phyloP scores from a whole-genome alignment of 2,113 vertebrate genomes.

The Clarias gariepinus region DNA sequence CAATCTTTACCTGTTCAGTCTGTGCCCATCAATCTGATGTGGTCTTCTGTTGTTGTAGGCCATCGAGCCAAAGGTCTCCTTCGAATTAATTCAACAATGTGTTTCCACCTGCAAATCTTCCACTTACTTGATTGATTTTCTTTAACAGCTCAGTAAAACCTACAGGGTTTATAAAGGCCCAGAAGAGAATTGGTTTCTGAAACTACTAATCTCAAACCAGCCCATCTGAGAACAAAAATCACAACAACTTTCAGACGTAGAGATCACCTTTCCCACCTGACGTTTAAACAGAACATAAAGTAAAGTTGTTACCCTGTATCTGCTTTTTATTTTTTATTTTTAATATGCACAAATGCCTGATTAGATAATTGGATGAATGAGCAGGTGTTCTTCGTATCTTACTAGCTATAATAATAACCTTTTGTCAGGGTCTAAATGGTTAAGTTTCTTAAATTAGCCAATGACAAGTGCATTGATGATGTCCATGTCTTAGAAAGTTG shows the following conservation, averaged over 20 bases:
- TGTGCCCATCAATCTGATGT: background rate
- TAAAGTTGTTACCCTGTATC: too few species aligned
- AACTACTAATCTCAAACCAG: background rate
- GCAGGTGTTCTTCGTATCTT: background rate
- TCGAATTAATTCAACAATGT: background rate
- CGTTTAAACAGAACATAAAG: too few species aligned
- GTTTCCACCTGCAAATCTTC: background rate
- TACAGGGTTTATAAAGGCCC: background rate
- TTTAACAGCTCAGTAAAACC: background rate
- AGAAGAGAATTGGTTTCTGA: background rate
- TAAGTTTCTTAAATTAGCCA: too few species aligned
- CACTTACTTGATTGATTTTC: background rate
- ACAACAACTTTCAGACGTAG: too few species aligned
- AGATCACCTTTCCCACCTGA: too few species aligned
- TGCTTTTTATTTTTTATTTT: background rate
- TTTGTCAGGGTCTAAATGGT: background rate
- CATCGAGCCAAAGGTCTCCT: background rate
- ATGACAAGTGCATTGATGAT: too few species aligned
- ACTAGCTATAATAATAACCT: background rate
- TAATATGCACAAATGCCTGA: background rate
- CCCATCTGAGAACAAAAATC: too few species aligned
- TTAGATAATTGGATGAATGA: background rate
- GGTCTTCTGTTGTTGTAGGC: background rate
- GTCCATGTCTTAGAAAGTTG: background rate
- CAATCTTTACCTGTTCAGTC: background rate